Evolutionary conservation across 2,888 invertebrate genomes (phyloP).

Genomic region (Idaea biselata): DNA sequence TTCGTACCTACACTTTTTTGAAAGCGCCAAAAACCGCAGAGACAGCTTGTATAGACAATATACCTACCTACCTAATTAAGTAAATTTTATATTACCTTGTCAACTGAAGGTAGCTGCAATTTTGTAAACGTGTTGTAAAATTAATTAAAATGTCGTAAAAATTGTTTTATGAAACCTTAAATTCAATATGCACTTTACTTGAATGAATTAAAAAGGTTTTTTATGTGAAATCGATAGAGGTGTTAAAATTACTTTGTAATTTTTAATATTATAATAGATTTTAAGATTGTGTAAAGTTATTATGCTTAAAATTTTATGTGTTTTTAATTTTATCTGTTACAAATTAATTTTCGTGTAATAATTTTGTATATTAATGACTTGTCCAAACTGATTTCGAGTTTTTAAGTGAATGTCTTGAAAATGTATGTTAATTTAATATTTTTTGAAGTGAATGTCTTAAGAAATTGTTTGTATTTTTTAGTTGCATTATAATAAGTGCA

Average conservation of each 20-base stretch:
- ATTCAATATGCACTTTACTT: not conserved
- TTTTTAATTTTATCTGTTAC: not conserved
- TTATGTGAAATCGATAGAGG: not conserved
- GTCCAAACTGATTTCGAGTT: not conserved
- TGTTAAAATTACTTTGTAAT: not conserved
- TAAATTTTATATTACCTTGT: not conserved
- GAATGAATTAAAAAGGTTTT: not conserved
- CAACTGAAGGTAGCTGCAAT: not conserved
- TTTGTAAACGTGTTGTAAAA: not conserved
- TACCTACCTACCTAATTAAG: not conserved
- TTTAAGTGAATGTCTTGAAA: not conserved
- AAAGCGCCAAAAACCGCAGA: no score
- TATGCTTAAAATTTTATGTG: not conserved
- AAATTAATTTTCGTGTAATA: not conserved
- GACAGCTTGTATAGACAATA: no score
- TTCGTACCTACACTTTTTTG: no score
- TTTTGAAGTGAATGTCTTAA: no score
- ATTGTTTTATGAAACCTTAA: not conserved
- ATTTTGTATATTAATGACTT: not conserved
- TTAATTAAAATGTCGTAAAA: not conserved
- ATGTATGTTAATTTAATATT: no score
- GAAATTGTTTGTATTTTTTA: not conserved
- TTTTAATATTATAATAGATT: not conserved
- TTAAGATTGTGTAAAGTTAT: not conserved
- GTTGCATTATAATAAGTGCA: no score